Conservation (phyloP, 2,797 vertebrate genomes). For the Setipinna tenuifilis region DNA sequence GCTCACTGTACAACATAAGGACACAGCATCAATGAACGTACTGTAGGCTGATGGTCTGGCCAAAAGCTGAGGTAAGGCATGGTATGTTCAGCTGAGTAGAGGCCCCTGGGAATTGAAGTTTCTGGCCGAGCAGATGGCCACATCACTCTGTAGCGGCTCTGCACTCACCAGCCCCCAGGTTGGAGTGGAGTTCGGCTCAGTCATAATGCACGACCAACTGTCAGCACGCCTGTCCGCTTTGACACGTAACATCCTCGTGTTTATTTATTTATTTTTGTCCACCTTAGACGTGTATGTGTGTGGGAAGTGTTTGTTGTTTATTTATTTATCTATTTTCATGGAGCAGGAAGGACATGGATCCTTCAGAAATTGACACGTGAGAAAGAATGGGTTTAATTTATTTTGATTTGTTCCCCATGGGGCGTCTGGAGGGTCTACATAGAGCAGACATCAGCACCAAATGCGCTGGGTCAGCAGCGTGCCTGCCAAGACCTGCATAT, state of each 20-base stretch:
- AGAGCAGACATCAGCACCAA: conserved; percentile 74
- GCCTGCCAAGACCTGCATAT: conserved; percentile 63
- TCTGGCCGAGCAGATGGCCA: neutral
- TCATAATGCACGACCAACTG: conserved; percentile 24
- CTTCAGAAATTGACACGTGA: conserved; percentile 64
- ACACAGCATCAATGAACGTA: neutral
- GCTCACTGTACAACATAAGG: neutral
- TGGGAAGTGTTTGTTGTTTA: neutral
- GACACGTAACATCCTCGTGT: neutral
- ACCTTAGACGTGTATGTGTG: neutral
- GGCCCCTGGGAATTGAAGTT: conserved; percentile 1
- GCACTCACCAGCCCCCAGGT: neutral
- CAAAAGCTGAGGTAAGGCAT: neutral
- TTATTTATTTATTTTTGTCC: neutral
- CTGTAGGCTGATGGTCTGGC: neutral
- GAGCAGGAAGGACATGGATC: conserved; percentile 18
- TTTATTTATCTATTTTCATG: conserved; percentile 46
- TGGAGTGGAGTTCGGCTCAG: conserved; percentile 2
- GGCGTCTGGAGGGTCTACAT: conserved; percentile 60
- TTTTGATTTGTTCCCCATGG: conserved; percentile 62
- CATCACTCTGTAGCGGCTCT: neutral
- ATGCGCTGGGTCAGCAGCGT: conserved; percentile 71
- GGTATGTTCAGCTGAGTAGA: neutral
- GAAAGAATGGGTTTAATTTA: conserved; percentile 76
- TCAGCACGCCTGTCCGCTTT: neutral